Evolutionary conservation across 2,888 invertebrate species (phyloP), one percentile per base, ranked within the genome.

Genomic region (Orchestes rusci): DNA sequence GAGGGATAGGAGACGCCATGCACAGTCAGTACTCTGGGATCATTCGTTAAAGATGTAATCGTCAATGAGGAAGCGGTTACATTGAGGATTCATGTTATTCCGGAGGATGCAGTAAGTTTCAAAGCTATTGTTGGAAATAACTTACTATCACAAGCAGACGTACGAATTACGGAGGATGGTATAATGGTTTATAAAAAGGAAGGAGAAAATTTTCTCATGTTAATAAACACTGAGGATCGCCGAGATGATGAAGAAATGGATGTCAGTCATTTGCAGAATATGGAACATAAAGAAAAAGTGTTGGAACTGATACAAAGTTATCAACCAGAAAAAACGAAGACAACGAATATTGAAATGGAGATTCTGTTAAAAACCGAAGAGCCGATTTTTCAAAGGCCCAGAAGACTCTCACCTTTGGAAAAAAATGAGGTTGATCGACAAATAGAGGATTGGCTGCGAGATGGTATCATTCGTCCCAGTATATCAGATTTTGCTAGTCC

Each of bases 391-490:
- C 17, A 28, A 3, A 40, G 42, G 8, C 30, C 37, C 1, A 36
- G 37, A n/a, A 28, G 17, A n/a, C 28, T 29, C 12, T 5, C 17
- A 16, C n/a, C n/a, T n/a, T n/a, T n/a, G n/a, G n/a, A n/a, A 39
- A 42, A 39, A 38, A 35, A 33, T 17, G 45, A 17, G 23, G 47
- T 51, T 1, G 42, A 49, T 2, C 38, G 40, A 32, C 46, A 49
- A 36, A 35, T 53, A 10, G 20, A 52, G 8, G 8, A 54, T 33
- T 54, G 52, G 48, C 8, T 50, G 30, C n/a, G 39, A 18, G 42
- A 50, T 4, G 50, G 47, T n/a, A 51, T 49, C 4, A 36, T 48
- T 7, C 15, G 28, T 33, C 51, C 51, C 29, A 29, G 48, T 28
- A 7, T 18, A 2, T 44, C 47, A 8, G 48, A 50, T 18, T 54